Conservation (phyloP, 1,140 invertebrate species). For the Aphidius ervi region DNA sequence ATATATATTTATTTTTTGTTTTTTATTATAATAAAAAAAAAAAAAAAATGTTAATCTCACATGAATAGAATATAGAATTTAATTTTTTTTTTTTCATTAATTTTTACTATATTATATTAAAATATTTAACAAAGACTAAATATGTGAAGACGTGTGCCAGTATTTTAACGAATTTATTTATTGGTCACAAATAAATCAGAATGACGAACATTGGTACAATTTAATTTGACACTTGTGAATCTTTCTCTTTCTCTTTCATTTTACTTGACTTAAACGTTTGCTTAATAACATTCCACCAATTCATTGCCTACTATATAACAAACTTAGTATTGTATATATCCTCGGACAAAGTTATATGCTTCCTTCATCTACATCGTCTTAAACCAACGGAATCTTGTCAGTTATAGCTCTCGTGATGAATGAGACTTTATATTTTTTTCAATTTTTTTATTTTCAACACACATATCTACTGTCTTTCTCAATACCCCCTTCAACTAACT, state of each 20-base stretch:
- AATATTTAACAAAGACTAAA: background rate
- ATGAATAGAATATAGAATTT: too few species aligned
- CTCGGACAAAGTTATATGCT: conserved; percentile 20
- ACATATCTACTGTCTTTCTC: too few species aligned
- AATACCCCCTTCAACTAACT: too few species aligned
- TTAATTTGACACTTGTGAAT: conserved; percentile 51
- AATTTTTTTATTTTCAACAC: too few species aligned
- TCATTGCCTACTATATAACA: conserved; percentile 4
- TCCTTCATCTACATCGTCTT: conserved; percentile 3
- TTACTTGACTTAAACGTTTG: conserved; percentile 27
- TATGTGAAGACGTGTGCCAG: background rate
- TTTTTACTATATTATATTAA: background rate
- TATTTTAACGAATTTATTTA: conserved; percentile 10
- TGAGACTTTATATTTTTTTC: too few species aligned
- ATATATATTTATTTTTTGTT: too few species aligned
- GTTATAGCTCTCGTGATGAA: background rate
- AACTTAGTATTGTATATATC: conserved; percentile 22
- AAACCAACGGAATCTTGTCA: background rate
- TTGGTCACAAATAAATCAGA: conserved; percentile 44
- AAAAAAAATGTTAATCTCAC: too few species aligned
- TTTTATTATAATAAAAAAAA: too few species aligned
- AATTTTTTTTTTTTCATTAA: too few species aligned
- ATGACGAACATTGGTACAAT: conserved; percentile 43
- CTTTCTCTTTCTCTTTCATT: conserved; percentile 27
- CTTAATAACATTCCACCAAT: conserved; percentile 52